Percentiles rank a stretch among this genome's conserved stretches.
phyloP scores from a whole-genome alignment of 2,797 vertebrate genomes.

The Cottoperca gobio region DNA sequence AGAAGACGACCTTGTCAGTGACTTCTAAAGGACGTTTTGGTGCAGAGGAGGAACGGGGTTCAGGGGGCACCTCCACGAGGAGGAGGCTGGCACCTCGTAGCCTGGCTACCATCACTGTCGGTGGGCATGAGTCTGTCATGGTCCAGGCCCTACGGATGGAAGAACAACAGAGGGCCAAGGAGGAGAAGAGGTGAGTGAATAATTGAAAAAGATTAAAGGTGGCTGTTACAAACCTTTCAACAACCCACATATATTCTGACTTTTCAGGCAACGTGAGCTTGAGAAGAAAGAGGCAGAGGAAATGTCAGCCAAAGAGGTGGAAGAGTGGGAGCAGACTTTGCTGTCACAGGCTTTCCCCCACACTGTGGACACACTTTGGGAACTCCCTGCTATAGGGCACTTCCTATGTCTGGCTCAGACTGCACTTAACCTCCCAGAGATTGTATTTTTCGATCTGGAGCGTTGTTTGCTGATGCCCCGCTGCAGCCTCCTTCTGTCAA shows the following conservation, averaged over 20 bases:
- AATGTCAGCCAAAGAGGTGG: constrained; percentile 94
- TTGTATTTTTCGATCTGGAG: constrained; percentile 97
- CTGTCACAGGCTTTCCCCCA: constrained; percentile 90
- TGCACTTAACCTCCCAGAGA: constrained; percentile 96
- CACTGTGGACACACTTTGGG: constrained; percentile 93
- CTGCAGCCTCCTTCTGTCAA: constrained; percentile 93
- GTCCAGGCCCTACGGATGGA: constrained; percentile 93
- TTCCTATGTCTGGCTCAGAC: constrained; percentile 98
- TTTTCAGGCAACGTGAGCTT: constrained; percentile 91
- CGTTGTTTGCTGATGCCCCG: constrained; percentile 97
- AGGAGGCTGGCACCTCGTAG: constrained; percentile 89
- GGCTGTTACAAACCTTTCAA: not conserved
- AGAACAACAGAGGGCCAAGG: constrained; percentile 94
- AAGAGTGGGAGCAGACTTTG: constrained; percentile 94
- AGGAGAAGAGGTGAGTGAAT: constrained; percentile 91
- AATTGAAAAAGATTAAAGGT: not conserved
- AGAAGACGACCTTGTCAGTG: constrained; percentile 92
- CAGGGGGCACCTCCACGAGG: constrained; percentile 89
- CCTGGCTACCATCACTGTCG: constrained; percentile 88
- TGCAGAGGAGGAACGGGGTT: constrained; percentile 89
- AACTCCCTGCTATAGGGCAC: constrained; percentile 97
- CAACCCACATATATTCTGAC: constrained; percentile 4
- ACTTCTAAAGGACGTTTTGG: constrained; percentile 93
- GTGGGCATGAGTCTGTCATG: constrained; percentile 94
- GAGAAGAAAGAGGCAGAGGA: constrained; percentile 97